These are phyloP conservation scores for Channa striata DNA, from an alignment of 2,797 vertebrate genomes.

Conservation along the genomic window DNA sequence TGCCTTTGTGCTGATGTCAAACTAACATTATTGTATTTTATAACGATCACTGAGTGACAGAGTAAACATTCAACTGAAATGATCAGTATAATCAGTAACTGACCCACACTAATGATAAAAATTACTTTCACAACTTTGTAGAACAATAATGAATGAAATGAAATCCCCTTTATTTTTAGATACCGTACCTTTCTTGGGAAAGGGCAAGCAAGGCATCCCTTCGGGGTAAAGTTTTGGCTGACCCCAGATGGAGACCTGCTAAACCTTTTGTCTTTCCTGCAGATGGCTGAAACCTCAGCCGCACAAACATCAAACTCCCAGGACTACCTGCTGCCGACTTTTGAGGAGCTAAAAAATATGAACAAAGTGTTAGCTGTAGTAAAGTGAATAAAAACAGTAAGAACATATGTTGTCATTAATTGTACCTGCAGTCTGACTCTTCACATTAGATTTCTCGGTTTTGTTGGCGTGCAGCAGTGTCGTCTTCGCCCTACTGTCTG, in stretches of 20 bases:
- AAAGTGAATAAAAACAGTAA: neutral
- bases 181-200: constrained; percentile 81
- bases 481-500: constrained; percentile 17
- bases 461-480: constrained; percentile 29
- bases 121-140: too few species aligned
- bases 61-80: constrained; percentile 31
- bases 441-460: constrained; percentile 31
- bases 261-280: constrained; percentile 65
- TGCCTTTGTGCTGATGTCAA: constrained; percentile 1
- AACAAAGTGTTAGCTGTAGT: neutral
- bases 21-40: constrained; percentile 17
- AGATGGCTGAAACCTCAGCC: constrained; percentile 79
- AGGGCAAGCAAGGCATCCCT: constrained; percentile 85
- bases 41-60: constrained; percentile 7
- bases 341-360: constrained; percentile 54
- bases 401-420: neutral
- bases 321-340: constrained; percentile 46
- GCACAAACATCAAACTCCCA: constrained; percentile 82
- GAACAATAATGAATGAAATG: too few species aligned
- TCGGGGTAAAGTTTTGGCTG: constrained; percentile 48
- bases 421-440: constrained; percentile 65
- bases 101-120: neutral
- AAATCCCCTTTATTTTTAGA: neutral
- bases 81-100: neutral
- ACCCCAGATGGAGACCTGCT: constrained; percentile 59